Evolutionary conservation across 1,140 invertebrate species (phyloP).

Genomic region (Odontomachus brunneus): DNA sequence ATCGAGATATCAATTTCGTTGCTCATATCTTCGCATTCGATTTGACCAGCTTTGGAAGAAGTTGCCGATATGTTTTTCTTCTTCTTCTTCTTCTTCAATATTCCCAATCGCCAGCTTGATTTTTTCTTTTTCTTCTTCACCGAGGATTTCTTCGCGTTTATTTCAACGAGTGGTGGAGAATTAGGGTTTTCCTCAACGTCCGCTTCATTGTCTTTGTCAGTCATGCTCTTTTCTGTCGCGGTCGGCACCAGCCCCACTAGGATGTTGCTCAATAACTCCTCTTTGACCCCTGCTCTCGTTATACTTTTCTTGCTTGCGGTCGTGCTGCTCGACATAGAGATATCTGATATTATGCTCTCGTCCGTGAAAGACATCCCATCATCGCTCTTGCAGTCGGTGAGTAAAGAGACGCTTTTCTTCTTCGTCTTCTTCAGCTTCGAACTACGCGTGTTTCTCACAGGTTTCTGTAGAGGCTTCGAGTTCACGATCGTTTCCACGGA

Average conservation of each 20-base stretch:
- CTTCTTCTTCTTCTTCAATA: slow-evolving; percentile 78
- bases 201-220: slow-evolving; percentile 52
- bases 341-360: slow-evolving; percentile 71
- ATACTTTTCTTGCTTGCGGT: neutral
- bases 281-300: slow-evolving; percentile 42
- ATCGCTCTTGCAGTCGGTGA: slow-evolving; percentile 9
- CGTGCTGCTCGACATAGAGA: slow-evolving; percentile 67
- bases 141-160: slow-evolving; percentile 33
- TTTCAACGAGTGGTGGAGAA: slow-evolving; percentile 20
- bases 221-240: slow-evolving; percentile 40
- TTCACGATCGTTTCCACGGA: neutral
- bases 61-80: slow-evolving; percentile 52
- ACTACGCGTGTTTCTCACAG: neutral
- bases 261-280: slow-evolving; percentile 75
- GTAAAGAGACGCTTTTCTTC: slow-evolving; percentile 7
- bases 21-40: neutral
- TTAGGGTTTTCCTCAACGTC: slow-evolving; percentile 50
- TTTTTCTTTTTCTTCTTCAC: slow-evolving; percentile 80
- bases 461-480: slow-evolving; percentile 11
- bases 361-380: slow-evolving; percentile 63
- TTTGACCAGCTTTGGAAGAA: slow-evolving; percentile 11
- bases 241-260: slow-evolving; percentile 67
- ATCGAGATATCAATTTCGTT: neutral
- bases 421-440: slow-evolving; percentile 13
- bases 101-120: slow-evolving; percentile 79